These are phyloP conservation scores for Acanthiza pusilla DNA, from an alignment of 2,797 vertebrate species.

Conservation along the genomic window DNA sequence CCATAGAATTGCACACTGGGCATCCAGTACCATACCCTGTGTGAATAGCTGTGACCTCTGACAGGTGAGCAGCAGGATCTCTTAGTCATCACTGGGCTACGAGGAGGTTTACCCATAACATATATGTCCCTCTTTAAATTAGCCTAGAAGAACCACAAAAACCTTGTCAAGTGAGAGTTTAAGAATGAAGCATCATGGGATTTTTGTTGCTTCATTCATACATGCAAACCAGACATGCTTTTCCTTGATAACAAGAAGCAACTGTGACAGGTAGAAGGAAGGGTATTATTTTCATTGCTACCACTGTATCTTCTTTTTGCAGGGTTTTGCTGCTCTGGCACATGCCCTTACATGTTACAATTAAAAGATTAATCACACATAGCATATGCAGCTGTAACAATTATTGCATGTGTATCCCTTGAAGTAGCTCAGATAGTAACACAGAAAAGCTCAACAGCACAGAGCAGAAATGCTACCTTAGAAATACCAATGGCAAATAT, in stretches of 20 bases:
- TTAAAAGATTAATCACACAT: background rate
- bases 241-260: background rate
- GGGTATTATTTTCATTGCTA: background rate
- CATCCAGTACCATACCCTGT: constrained; percentile 87
- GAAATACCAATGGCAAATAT: background rate
- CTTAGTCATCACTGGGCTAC: constrained; percentile 91
- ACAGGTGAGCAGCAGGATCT: constrained; percentile 83
- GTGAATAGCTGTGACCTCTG: constrained; percentile 81
- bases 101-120: constrained; percentile 93
- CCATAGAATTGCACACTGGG: constrained; percentile 9
- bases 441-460: background rate
- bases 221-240: constrained; percentile 24
- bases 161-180: constrained; percentile 62
- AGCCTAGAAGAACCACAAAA: constrained; percentile 88
- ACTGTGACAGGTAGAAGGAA: background rate
- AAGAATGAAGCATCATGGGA: background rate
- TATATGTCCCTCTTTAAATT: constrained; percentile 83
- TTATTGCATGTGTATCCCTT: background rate
- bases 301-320: background rate
- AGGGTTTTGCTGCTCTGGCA: background rate
- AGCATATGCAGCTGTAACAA: background rate
- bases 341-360: background rate
- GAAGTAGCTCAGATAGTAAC: background rate
- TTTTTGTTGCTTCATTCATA: background rate
- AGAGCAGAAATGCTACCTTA: background rate